A percentile compares a stretch with the other conserved stretches of the same genome.
These are phyloP conservation scores for Nomada ferruginata DNA, from an alignment of 2,888 invertebrate genomes.

Conservation along the genomic window DNA sequence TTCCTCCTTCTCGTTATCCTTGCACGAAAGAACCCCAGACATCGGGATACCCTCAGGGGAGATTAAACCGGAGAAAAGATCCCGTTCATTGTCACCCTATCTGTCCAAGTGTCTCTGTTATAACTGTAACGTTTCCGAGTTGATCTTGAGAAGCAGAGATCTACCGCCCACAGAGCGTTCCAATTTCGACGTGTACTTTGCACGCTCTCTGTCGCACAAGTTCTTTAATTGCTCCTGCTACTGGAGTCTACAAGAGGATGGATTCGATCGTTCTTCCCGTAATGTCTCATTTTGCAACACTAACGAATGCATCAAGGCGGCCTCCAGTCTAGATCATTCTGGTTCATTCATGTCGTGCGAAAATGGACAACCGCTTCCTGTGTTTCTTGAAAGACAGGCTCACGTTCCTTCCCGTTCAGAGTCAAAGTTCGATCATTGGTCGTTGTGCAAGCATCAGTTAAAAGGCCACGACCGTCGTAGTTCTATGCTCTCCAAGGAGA, in stretches of 20 bases:
- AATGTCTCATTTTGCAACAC: conserved; percentile 26
- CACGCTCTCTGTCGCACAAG: conserved; percentile 77
- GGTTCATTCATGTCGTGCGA: background rate
- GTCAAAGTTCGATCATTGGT: background rate
- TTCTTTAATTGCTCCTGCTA: conserved; percentile 79
- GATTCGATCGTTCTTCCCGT: conserved; percentile 23
- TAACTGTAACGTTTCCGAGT: conserved; percentile 80
- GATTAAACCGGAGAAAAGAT: conserved; percentile 18
- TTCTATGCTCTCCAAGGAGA: background rate
- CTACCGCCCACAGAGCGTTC: conserved; percentile 77
- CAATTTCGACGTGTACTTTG: conserved; percentile 77
- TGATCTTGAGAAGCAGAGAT: conserved; percentile 77
- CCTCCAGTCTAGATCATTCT: background rate
- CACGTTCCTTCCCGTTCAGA: background rate
- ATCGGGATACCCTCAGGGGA: background rate
- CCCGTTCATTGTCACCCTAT: conserved; percentile 42
- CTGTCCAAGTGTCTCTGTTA: conserved; percentile 75
- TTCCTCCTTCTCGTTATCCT: conserved; percentile 34
- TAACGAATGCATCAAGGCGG: background rate
- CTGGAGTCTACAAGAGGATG: conserved; percentile 34
- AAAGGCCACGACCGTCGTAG: background rate
- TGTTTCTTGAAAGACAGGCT: background rate
- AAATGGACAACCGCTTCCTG: background rate
- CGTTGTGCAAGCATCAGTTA: background rate
- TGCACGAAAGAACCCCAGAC: conserved; percentile 23